These are phyloP conservation scores for Meiosimyza platycephala DNA, from an alignment of 2,888 invertebrate genomes.

Conservation along the genomic window DNA sequence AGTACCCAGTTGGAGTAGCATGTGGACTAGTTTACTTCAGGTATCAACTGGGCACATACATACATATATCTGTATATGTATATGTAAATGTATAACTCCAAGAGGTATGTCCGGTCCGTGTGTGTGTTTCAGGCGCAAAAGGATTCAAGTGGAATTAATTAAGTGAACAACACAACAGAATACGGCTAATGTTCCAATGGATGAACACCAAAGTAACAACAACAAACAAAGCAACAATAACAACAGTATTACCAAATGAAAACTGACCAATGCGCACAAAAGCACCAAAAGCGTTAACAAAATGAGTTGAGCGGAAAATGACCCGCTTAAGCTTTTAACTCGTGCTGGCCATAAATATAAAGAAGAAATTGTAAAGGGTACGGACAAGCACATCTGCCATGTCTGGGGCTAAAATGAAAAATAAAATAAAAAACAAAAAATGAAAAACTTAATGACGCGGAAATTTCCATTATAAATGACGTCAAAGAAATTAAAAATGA, in stretches of 20 bases:
- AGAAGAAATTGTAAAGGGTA: background rate
- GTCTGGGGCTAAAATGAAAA: background rate
- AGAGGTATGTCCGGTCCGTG: background rate
- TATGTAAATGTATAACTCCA: background rate
- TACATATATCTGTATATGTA: background rate
- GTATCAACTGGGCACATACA: no score
- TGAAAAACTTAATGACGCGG: conserved; percentile 16
- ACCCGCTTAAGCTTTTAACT: conserved; percentile 15
- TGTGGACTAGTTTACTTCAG: no score
- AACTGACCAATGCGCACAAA: background rate
- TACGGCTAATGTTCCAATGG: conserved; percentile 5
- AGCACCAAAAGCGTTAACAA: conserved; percentile 3
- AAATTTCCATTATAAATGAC: background rate
- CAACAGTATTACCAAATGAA: background rate
- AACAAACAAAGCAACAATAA: conserved; percentile 1
- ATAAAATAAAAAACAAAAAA: background rate
- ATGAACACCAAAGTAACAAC: background rate
- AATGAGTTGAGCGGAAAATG: conserved; percentile 25
- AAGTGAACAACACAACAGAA: conserved; percentile 31
- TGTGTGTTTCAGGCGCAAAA: conserved; percentile 34
- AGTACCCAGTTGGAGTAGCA: background rate
- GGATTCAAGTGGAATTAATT: conserved; percentile 45
- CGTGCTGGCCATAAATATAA: background rate
- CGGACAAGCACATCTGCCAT: background rate
- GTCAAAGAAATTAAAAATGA: background rate